phyloP scores from a whole-genome alignment of 2,888 invertebrate species.

The Ichneumoninae sp. region DNA sequence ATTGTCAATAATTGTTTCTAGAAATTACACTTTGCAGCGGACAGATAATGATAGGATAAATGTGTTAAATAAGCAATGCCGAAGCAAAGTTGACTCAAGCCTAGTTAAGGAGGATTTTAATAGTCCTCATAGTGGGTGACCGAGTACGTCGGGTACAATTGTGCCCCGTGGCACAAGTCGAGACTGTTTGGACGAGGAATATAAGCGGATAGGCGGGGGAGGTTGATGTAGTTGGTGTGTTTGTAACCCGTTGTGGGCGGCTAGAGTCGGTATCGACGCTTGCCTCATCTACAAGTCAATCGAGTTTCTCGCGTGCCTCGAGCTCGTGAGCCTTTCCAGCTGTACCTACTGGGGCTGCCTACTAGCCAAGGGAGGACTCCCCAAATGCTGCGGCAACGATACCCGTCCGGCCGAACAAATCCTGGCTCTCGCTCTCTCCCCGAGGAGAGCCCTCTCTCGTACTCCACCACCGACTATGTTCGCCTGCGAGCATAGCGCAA shows the following conservation, averaged over 20 bases:
- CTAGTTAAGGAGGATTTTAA: conserved; percentile 2
- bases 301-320: conserved; percentile 82
- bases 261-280: conserved; percentile 80
- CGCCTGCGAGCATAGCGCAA: conserved; percentile 28
- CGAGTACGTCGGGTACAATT: conserved; percentile 26
- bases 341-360: conserved; percentile 56
- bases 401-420: conserved; percentile 65
- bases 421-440: conserved; percentile 49
- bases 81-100: neutral
- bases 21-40: too few species aligned
- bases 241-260: conserved; percentile 41
- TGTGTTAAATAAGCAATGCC: neutral
- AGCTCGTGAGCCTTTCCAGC: conserved; percentile 79
- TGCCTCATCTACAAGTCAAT: conserved; percentile 85
- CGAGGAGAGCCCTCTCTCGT: conserved; percentile 16
- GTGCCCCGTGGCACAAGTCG: conserved; percentile 21
- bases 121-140: neutral
- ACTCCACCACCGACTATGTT: neutral
- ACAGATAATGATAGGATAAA: neutral
- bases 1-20: too few species aligned
- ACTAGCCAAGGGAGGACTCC: conserved; percentile 51
- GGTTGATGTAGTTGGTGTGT: conserved; percentile 51
- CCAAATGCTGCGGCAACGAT: conserved; percentile 65
- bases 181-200: conserved; percentile 27
- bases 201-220: conserved; percentile 9